Evolutionary conservation across 2,113 vertebrate genomes (phyloP).

Genomic region (Oostethus manadensis): DNA sequence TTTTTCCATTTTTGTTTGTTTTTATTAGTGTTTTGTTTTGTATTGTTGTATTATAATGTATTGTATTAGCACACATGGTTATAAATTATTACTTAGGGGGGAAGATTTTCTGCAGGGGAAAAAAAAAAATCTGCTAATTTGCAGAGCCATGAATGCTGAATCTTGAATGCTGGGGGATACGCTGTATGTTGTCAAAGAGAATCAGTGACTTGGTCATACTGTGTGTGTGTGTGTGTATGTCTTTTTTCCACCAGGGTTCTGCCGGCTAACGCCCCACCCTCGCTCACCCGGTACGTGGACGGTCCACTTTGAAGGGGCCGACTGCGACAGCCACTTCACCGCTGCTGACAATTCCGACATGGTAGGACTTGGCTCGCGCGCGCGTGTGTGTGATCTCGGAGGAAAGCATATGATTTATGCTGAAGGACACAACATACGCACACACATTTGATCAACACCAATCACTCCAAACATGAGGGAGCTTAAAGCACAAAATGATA

Average conservation of each 20-base stretch:
- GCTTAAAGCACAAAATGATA: constrained; percentile 53
- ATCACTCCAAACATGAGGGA: constrained; percentile 45
- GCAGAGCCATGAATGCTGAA: no score
- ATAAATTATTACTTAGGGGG: no score
- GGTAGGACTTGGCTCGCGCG: constrained; percentile 63
- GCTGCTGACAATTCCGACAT: constrained; percentile 81
- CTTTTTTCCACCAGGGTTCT: constrained; percentile 78
- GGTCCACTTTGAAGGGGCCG: constrained; percentile 90
- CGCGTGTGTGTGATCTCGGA: constrained; percentile 40
- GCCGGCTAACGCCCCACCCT: constrained; percentile 81
- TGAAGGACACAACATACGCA: constrained; percentile 20
- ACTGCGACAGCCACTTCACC: constrained; percentile 86
- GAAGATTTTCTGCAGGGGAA: no score
- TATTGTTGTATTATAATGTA: no score
- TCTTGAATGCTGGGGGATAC: no score
- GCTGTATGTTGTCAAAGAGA: no score
- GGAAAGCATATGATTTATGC: constrained; percentile 21
- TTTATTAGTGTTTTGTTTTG: no score
- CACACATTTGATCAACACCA: constrained; percentile 51
- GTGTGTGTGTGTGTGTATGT: background rate
- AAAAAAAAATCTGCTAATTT: no score
- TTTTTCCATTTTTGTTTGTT: no score
- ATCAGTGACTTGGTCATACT: background rate
- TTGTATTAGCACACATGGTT: no score
- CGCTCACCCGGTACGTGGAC: constrained; percentile 94